Evolutionary conservation across 2,797 vertebrate species (phyloP), one percentile per base, ranked within the genome.

Genomic region (Sylvia borin): DNA sequence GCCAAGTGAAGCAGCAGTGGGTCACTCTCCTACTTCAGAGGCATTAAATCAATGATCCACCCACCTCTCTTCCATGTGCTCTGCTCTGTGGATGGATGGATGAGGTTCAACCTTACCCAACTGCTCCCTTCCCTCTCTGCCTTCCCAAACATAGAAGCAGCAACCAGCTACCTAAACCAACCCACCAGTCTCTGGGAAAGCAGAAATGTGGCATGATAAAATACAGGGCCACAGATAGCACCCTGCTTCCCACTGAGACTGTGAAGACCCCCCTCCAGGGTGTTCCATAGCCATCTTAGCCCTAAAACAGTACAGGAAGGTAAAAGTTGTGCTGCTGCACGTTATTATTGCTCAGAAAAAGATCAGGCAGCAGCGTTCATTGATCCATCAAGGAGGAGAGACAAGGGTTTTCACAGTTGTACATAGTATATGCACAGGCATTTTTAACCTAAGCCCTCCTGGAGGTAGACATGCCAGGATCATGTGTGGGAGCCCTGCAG

Each of bases 331-430:
- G 45, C 61, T 19, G 79, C 66, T 79, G 74, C 73, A 42, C 0
- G 0, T 31, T 82, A 73, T 85, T 96, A 95, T 93, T 97, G 91
- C 94, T 95, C 47, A 70, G 88, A 66, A 84, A 88, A 94, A 78
- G 34, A 51, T 47, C 64, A 90, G 55, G 58, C 65, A 88, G 61
- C 9, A 10, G 79, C 5, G 2, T 67, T 58, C 16, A 38, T 6
- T 11, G 27, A 87, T 77, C 36, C 43, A 8, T 27, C 42, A 38
- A 38, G 78, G 60, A 94, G 80, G 60, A 92, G 88, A 92, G 19
- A n/a, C 29, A 75, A 36, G 70, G 86, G 76, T 16, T 89, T 91
- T 34, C 80, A 72, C 2, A 25, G 76, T 3, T 60, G 84, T 36
- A 67, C 68, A 84, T 29, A 54, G n/a, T 7, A 43, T 7, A 7